Percentiles rank a stretch among this genome's conserved stretches.
Evolutionary conservation across 2,113 vertebrate species (phyloP).

Genomic region (Nothobranchius kuhntae): DNA sequence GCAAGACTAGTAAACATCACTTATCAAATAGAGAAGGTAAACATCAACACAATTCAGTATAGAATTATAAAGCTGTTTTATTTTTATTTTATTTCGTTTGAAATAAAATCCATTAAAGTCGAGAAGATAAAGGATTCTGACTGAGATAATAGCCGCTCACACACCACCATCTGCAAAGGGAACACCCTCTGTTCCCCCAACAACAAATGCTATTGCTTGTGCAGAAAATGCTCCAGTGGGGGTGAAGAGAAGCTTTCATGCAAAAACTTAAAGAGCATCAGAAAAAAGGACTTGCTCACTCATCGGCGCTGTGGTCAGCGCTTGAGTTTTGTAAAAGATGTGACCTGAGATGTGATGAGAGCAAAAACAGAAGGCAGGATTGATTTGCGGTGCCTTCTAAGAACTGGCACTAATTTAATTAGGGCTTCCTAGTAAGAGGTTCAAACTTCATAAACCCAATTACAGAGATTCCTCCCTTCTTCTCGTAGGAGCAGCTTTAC

Average conservation of each 20-base stretch:
- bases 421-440: slow-evolving; percentile 3
- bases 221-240: neutral
- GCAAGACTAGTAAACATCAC: no score
- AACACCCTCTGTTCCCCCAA: neutral
- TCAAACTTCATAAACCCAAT: neutral
- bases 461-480: neutral
- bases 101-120: no score
- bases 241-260: neutral
- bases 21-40: no score
- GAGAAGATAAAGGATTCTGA: no score
- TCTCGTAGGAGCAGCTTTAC: neutral
- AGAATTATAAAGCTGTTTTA: no score
- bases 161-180: neutral
- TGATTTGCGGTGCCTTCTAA: slow-evolving; percentile 4
- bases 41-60: no score
- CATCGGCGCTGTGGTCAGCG: neutral
- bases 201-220: neutral
- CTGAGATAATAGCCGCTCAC: no score
- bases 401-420: slow-evolving; percentile 2
- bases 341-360: no score
- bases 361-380: slow-evolving; percentile 2
- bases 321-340: neutral
- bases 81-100: no score
- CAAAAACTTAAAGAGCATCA: neutral
- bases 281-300: neutral